phyloP scores from a whole-genome alignment of 2,113 vertebrate genomes.

The Anseranas semipalmata region DNA sequence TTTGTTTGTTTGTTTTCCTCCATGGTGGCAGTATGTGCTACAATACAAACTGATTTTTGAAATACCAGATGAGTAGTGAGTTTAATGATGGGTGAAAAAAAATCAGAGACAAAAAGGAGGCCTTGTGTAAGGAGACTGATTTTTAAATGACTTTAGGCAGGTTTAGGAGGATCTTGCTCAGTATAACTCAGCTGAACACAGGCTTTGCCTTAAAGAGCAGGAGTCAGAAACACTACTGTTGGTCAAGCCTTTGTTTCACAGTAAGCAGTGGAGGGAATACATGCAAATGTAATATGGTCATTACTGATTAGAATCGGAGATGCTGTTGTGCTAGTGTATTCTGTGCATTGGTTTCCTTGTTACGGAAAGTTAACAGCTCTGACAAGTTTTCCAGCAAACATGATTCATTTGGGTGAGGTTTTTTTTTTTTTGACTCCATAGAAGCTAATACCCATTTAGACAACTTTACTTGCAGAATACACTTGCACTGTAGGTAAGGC shows the following conservation, averaged over 20 bases:
- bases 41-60: background rate
- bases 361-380: background rate
- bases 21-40: background rate
- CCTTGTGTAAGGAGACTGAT: background rate
- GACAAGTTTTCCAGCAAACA: background rate
- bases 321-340: background rate
- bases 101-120: background rate
- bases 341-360: background rate
- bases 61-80: background rate
- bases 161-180: background rate
- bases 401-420: fast-evolving
- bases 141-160: background rate
- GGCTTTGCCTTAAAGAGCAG: background rate
- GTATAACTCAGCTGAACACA: background rate
- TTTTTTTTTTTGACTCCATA: background rate
- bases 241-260: background rate
- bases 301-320: background rate
- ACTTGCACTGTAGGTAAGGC: background rate
- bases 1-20: no score
- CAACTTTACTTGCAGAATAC: background rate
- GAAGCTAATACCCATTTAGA: background rate
- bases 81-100: background rate
- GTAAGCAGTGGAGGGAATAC: background rate
- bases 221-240: background rate
- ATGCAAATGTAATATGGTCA: background rate